Conservation (phyloP, 2,797 vertebrate species). For the Sebastolobus alascanus region DNA sequence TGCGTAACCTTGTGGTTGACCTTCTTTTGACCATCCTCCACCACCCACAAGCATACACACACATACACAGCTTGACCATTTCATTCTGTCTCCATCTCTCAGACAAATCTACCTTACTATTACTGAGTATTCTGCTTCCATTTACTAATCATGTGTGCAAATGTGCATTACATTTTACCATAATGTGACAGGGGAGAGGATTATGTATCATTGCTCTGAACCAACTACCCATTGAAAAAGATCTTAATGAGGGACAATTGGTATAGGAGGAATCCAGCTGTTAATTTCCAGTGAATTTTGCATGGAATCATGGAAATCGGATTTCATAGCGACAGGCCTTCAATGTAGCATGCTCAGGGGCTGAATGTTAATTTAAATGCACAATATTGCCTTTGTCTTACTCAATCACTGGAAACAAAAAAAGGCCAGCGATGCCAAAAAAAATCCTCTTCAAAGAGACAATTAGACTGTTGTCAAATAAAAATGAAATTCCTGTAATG, state of each 20-base stretch:
- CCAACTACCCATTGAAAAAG: slow-evolving; percentile 28
- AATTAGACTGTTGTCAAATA: slow-evolving; percentile 11
- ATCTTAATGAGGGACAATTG: slow-evolving; percentile 53
- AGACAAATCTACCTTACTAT: slow-evolving; percentile 10
- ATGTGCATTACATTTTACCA: slow-evolving; percentile 21
- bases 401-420: slow-evolving; percentile 19
- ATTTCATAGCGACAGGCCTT: slow-evolving; percentile 40
- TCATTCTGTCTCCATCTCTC: slow-evolving; percentile 6
- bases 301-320: slow-evolving; percentile 45
- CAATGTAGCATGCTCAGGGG: slow-evolving; percentile 8
- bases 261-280: slow-evolving; percentile 36
- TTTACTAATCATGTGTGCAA: slow-evolving; percentile 23
- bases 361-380: slow-evolving; percentile 30
- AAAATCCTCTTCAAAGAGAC: not conserved
- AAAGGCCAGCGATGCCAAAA: not conserved
- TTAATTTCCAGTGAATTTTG: slow-evolving; percentile 50
- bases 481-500: slow-evolving; percentile 16
- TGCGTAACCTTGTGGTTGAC: slow-evolving; percentile 36
- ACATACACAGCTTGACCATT: not conserved
- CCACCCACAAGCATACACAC: not conserved
- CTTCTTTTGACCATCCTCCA: slow-evolving; percentile 18
- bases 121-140: slow-evolving; percentile 9
- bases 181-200: slow-evolving; percentile 18
- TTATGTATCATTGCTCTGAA: slow-evolving; percentile 35
- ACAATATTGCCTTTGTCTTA: slow-evolving; percentile 21